Evolutionary conservation across 2,888 invertebrate genomes (phyloP).

Genomic region (Standfussiana lucernea): DNA sequence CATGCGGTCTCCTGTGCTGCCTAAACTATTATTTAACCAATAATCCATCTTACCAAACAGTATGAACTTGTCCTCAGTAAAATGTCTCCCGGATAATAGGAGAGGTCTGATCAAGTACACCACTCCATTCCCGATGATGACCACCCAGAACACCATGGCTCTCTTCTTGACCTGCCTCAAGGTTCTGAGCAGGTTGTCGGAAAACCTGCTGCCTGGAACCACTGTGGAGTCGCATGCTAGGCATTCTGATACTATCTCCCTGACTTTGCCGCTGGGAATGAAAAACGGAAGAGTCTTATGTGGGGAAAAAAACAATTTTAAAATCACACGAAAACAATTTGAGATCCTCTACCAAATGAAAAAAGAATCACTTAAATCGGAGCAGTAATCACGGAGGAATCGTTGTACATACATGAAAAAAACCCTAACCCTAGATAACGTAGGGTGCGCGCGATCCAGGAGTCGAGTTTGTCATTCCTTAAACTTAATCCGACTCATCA

Average conservation of each 20-base stretch:
- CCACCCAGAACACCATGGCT: conserved; percentile 76
- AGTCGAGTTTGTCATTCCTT: too few species aligned
- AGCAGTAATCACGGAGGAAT: too few species aligned
- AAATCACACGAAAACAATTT: background rate
- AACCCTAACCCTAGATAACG: too few species aligned
- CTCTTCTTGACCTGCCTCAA: conserved; percentile 76
- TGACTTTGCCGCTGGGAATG: conserved; percentile 69
- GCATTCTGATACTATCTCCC: conserved; percentile 70
- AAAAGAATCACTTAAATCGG: too few species aligned
- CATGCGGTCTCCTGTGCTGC: background rate
- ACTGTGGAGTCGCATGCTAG: conserved; percentile 70
- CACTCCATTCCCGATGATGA: conserved; percentile 74
- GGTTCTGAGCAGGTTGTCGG: conserved; percentile 68
- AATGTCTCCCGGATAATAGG: conserved; percentile 76
- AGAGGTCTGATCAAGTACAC: conserved; percentile 72
- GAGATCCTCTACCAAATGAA: too few species aligned
- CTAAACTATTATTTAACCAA: background rate
- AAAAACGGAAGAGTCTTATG: background rate
- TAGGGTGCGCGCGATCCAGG: too few species aligned
- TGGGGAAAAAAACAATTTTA: background rate
- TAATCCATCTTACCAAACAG: conserved; percentile 29
- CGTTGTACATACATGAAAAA: too few species aligned
- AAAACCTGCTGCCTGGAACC: conserved; percentile 71
- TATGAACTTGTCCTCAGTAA: conserved; percentile 72
- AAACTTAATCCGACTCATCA: too few species aligned